Conservation (phyloP, 35 echinoderm and acorn worm genomes). For the Patiria miniata region DNA sequence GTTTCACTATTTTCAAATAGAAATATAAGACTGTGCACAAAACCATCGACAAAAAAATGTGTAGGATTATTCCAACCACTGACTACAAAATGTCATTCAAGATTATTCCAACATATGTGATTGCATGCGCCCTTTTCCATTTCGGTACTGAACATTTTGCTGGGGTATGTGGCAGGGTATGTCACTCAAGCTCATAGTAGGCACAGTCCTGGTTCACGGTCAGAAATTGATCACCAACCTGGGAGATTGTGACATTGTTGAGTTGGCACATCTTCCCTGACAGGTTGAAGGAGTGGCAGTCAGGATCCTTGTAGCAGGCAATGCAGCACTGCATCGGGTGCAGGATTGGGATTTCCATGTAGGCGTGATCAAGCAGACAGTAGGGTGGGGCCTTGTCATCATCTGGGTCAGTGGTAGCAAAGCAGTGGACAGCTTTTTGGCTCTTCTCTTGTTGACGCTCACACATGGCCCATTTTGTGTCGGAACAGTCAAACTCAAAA, state of each 20-base stretch:
- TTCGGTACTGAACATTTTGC: no score
- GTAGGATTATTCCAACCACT: no score
- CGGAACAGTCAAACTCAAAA: neutral
- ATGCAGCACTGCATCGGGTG: neutral
- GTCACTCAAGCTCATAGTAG: neutral
- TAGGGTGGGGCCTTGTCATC: neutral
- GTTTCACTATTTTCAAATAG: no score
- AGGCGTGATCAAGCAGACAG: slow-evolving; percentile 7
- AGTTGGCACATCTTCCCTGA: neutral
- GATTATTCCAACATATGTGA: no score
- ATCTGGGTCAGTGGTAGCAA: neutral
- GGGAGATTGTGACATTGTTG: slow-evolving; percentile 7
- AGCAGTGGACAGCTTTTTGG: neutral
- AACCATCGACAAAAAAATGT: no score
- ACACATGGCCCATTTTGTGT: neutral
- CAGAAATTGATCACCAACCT: neutral
- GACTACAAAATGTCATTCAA: no score
- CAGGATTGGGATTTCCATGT: neutral
- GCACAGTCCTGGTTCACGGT: neutral
- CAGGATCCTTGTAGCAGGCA: neutral
- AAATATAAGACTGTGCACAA: no score
- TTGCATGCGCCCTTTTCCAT: no score
- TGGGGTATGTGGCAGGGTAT: no score
- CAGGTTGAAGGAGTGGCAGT: slow-evolving; percentile 7
- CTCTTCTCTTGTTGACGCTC: neutral